Evolutionary conservation across 2,888 invertebrate species (phyloP), one percentile per base, ranked within the genome.

Genomic region (Euproctis similis): DNA sequence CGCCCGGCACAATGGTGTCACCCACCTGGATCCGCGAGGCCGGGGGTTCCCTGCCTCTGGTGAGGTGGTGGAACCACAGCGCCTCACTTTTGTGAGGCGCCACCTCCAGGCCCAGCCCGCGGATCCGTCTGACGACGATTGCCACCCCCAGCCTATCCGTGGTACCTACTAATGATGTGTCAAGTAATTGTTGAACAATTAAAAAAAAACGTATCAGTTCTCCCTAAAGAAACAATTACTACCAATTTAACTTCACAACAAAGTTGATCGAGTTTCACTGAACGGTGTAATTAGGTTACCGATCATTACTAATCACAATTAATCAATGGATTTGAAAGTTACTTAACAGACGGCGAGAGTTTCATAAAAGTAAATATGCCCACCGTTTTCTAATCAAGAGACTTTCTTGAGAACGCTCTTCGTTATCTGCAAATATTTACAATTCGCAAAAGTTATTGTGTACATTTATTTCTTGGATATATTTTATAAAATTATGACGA

Each of bases 361-460:
- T 46, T 19, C 13, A 30, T 49, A 49, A 49, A 49, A 45, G 52
- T 53, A 52, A 53, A 53, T 42, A 51, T 41, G 35, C 34, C 26
- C 8, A 10, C 4, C 11, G 8, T 26, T 34, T 29, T 38, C 35
- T 39, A 40, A 41, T 51, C 33, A 38, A 12, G 19, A 25, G 29
- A 39, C 24, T 42, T 38, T 39, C 36, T 32, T 30, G 34, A 41
- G n/a, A 53, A 49, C 46, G 39, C 39, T 57, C 26, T 33, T 21
- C 21, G 36, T n/a, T n/a, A n/a, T n/a, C n/a, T 38, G 30, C 50
- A 53, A 61, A 60, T 58, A 58, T 60, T 59, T 53, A 40, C 39
- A 35, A 29, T 35, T 34, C 28, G 6, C 14, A 14, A 14, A 14
- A 14, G 14, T 14, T 28, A 14, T 14, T 14, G 14, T 14, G 14